Evolutionary conservation across 2,113 vertebrate genomes (phyloP).

Genomic region (Drymodes brunneopygia): DNA sequence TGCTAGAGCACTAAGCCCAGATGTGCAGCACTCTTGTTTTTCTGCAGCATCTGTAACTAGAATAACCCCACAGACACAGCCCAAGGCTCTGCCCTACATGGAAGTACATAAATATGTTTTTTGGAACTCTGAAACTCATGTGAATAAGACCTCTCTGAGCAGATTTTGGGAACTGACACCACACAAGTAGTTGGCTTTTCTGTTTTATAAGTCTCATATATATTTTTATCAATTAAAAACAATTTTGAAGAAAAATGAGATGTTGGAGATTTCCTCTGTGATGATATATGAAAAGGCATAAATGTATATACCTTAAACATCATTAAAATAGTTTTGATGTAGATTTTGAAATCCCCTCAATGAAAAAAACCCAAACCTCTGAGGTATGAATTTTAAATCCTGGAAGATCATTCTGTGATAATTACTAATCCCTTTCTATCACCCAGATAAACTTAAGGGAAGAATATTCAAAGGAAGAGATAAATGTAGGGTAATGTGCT

Average conservation of each 20-base stretch:
- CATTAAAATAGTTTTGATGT: background rate
- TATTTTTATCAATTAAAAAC: background rate
- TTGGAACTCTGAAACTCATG: background rate
- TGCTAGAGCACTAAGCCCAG: fast-evolving
- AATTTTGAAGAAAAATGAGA: background rate
- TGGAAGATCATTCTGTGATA: background rate
- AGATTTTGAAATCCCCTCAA: background rate
- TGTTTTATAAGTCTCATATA: background rate
- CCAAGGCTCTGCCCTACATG: background rate
- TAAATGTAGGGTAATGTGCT: constrained; percentile 8
- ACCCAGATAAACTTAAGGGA: constrained; percentile 37
- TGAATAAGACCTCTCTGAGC: background rate
- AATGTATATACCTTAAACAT: background rate
- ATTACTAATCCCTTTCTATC: background rate
- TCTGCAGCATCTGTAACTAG: background rate
- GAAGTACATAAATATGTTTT: background rate
- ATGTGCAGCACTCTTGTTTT: background rate
- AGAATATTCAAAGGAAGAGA: constrained; percentile 39
- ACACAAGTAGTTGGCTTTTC: background rate
- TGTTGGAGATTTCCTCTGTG: background rate
- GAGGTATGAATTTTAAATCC: constrained; percentile 16
- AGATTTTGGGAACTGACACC: background rate
- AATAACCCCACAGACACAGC: background rate
- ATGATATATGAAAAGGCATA: background rate
- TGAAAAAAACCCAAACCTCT: background rate